Evolutionary conservation across 2,888 invertebrate species (phyloP), one percentile per base, ranked within the genome.

Genomic region (Hirtodrosophila trivittata): DNA sequence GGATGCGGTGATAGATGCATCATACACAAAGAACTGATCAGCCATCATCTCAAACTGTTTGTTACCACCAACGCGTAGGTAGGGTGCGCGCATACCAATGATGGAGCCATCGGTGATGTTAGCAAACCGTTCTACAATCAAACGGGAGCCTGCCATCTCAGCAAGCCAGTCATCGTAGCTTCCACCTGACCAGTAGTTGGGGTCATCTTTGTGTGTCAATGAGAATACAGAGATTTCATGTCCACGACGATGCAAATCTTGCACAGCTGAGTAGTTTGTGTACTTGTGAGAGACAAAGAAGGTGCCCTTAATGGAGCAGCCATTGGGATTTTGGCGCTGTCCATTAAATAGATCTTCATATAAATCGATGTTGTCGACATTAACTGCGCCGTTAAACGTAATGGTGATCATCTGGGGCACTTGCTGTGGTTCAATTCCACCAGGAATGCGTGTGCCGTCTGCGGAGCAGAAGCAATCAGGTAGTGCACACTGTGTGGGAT

Each of bases 21-120:
- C 98, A 90, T 98, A 98, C 5, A 96, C 95, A 90, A 97, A 97
- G 92, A 96, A 97, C 89, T 97, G 96, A 91, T 97, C 97, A 52
- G 95, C 94, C 97, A 98, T 97, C 97, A 98, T 98, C 91, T 97
- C 96, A 90, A 98, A 98, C 92, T 97, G 97, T 86, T 95, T 97
- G 92, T 97, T 97, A 66, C 98, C 97, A 66, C 98, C 97, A 0
- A 97, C 96, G 49, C 97, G 93, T 49, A 97, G 92, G 89, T 97
- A 97, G 3, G 97, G 97, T 1, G 97, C 97, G 33, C 97, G 94
- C 74, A 97, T 92, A 10, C 96, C 97, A 80, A 97, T 96, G 73
- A 97, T 96, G 3, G 97, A 96, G 37, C 96, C 96, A 88, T 97
- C 97, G 50, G 96, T 96, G 80, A 97, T 96, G 91, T 97, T 97